A percentile compares a stretch with the other conserved stretches of the same genome.
Conservation (phyloP, 1,140 invertebrate species). For the Drosophila punjabiensis region DNA sequence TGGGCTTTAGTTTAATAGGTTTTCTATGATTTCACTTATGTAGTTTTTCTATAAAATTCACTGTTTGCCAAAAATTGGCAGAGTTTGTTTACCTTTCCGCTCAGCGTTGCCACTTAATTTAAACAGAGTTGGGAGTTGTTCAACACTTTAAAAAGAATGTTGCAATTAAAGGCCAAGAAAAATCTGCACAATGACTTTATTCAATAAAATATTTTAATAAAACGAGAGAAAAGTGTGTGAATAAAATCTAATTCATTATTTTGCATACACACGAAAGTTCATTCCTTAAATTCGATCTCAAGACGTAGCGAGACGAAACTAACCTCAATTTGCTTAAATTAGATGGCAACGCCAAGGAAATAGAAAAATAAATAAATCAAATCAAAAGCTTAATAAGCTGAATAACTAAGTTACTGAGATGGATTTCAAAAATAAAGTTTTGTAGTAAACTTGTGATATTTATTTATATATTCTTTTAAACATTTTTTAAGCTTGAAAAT, state of each 20-base stretch:
- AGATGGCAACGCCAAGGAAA: not conserved
- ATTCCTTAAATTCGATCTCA: not conserved
- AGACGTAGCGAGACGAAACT: not conserved
- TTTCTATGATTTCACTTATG: not conserved
- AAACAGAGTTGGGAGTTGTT: not conserved
- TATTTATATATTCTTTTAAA: not conserved
- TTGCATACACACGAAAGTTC: not conserved
- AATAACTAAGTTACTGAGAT: not conserved
- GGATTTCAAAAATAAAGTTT: not conserved
- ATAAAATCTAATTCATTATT: not conserved
- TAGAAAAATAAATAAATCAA: not conserved
- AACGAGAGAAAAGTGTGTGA: not conserved
- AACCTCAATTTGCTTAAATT: not conserved
- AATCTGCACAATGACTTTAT: no score
- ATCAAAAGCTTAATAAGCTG: not conserved
- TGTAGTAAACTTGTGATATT: not conserved
- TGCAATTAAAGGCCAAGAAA: not conserved
- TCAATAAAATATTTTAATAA: not conserved
- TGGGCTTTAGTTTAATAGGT: not conserved
- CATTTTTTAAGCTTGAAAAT: not conserved
- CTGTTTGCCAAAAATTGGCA: not conserved
- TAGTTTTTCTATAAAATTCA: not conserved
- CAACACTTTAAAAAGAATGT: not conserved
- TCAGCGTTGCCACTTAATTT: not conserved
- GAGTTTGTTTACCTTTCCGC: not conserved